Percentiles rank a stretch among this genome's conserved stretches.
These are phyloP conservation scores for Catocala fraxini DNA, from an alignment of 2,888 invertebrate genomes.

Conservation along the genomic window DNA sequence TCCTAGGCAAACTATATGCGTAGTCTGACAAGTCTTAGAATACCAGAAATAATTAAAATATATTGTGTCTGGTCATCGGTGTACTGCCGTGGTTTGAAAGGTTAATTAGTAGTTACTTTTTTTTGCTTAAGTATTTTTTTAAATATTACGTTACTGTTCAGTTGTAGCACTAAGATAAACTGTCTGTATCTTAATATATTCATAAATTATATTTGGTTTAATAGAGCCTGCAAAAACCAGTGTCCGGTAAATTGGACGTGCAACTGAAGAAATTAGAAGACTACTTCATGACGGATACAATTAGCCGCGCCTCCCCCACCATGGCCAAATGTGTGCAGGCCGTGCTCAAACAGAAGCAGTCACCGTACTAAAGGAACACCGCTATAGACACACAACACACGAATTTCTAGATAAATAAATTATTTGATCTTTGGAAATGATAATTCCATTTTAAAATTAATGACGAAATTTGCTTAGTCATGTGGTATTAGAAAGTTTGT, in stretches of 20 bases:
- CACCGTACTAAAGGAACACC: slow-evolving; percentile 66
- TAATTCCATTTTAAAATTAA: not conserved
- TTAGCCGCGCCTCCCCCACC: slow-evolving; percentile 98
- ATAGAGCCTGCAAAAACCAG: slow-evolving; percentile 80
- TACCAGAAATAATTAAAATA: no score
- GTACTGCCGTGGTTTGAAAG: no score
- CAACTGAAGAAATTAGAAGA: slow-evolving; percentile 93
- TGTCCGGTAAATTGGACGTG: slow-evolving; percentile 89
- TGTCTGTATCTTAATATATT: no score
- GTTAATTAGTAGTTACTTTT: no score
- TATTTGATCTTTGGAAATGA: not conserved
- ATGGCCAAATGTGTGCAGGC: slow-evolving; percentile 99
- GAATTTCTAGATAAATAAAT: slow-evolving; percentile 3
- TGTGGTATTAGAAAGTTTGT: slow-evolving; percentile 18
- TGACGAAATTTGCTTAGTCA: no score
- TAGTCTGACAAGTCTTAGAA: no score
- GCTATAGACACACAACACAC: slow-evolving; percentile 36
- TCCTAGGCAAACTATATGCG: no score
- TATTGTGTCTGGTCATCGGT: no score
- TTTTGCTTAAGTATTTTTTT: no score
- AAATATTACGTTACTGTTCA: no score
- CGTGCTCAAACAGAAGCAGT: slow-evolving; percentile 91
- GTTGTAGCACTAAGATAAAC: no score
- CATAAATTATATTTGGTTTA: slow-evolving; percentile 1
- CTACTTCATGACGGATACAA: slow-evolving; percentile 98